Evolutionary conservation across 2,797 vertebrate species (phyloP).

Genomic region (Ctenopoma kingsleyae): DNA sequence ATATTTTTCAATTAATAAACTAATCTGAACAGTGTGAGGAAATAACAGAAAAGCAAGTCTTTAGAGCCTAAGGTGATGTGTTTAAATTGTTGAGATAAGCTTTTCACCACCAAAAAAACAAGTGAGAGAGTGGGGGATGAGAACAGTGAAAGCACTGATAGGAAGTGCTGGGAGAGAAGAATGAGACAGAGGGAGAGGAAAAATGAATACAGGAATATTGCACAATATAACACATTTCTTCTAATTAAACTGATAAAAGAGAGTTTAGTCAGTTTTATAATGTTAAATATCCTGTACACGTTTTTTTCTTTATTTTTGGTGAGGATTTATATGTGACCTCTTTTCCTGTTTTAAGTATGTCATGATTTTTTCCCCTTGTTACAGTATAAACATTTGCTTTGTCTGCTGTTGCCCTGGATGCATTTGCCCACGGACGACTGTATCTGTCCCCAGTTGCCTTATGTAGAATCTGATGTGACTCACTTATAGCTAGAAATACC

Average conservation of each 20-base stretch:
- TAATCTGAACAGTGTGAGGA: background rate
- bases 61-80: background rate
- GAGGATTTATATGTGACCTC: background rate
- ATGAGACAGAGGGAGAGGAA: background rate
- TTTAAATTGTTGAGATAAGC: background rate
- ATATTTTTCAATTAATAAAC: background rate
- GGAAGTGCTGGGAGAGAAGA: background rate
- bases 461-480: background rate
- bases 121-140: too few species aligned
- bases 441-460: background rate
- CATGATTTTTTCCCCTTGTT: constrained; percentile 25
- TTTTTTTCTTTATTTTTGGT: background rate
- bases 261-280: background rate
- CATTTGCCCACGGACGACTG: background rate
- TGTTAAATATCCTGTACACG: background rate
- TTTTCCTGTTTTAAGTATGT: constrained; percentile 49
- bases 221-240: background rate
- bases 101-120: too few species aligned
- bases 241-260: background rate
- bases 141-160: too few species aligned
- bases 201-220: too few species aligned
- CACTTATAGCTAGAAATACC: background rate
- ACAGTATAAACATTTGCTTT: background rate
- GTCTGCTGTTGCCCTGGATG: background rate
- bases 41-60: background rate